These are phyloP conservation scores for Heterodera filipjevi DNA, from an alignment of 2,888 invertebrate genomes.

Conservation along the genomic window DNA sequence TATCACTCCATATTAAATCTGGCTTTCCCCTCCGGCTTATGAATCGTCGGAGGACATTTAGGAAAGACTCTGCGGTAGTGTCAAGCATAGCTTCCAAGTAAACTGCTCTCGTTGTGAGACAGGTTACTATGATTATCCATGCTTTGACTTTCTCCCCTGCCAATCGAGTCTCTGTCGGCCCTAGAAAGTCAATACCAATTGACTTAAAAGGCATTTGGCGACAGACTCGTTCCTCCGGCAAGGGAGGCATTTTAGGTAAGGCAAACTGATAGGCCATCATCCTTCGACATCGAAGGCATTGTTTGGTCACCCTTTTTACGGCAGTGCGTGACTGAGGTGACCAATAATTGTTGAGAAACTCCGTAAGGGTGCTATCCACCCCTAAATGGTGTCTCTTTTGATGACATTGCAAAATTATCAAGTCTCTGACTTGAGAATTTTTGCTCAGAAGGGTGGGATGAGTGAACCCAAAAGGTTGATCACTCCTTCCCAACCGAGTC, in stretches of 20 bases:
- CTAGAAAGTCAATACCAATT: constrained; percentile 44
- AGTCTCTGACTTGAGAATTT: no score
- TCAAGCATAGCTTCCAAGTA: constrained; percentile 16
- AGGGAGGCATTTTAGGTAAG: constrained; percentile 26
- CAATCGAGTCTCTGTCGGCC: not conserved
- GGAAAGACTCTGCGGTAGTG: not conserved
- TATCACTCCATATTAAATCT: constrained; percentile 40
- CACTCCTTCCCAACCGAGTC: not conserved
- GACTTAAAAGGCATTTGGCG: constrained; percentile 35
- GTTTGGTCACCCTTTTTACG: not conserved
- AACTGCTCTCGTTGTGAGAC: constrained; percentile 17
- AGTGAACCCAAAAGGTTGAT: not conserved
- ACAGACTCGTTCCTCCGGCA: constrained; percentile 34
- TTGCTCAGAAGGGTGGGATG: not conserved
- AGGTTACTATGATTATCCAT: constrained; percentile 16
- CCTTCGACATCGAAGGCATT: constrained; percentile 19
- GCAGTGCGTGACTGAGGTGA: not conserved
- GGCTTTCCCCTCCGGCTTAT: not conserved
- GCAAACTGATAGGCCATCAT: constrained; percentile 18
- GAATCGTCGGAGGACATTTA: not conserved
- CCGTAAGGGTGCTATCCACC: constrained; percentile 9
- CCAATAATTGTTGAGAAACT: constrained; percentile 2
- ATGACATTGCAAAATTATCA: constrained; percentile 11
- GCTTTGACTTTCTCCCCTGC: not conserved
- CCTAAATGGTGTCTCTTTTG: constrained; percentile 21